Base-by-base conservation (phyloP, 2,113 vertebrate species). In the Scytalopus superciliaris region DNA sequence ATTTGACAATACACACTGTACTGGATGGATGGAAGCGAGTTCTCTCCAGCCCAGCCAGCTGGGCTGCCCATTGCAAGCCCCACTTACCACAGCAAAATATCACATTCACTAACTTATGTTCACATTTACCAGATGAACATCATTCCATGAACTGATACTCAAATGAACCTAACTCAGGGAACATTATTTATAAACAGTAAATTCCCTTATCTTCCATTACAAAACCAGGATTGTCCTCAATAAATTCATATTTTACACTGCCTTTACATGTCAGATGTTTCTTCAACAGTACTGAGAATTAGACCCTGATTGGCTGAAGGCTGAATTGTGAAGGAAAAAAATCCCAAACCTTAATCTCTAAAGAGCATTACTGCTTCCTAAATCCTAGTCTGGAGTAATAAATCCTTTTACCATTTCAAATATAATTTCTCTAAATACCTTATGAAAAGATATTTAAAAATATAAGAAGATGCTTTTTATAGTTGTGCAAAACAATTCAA, bases 311-410 rank as follows among this genome's bases (percentile, higher is more conserved):
- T 81, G 68, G 16, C 30, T 70, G 28, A 94, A 95, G 16, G 39
- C 2, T 13, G 37, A 92, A 74, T 79, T 52, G 37, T 28, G 23
- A 89, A 49, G 22, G 8, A 64, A 93, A 73, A 56, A 49, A n/a
- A 33, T 1, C 6, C 4, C 52, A 52, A 85, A 35, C 5, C 3
- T 27, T 90, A 84, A 94, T 69, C 75, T 92, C 88, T 75, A 73
- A 91, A 95, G 28, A 90, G 31, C 50, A 95, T 96, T 95, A 80
- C 39, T 79, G 28, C 52, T 89, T 94, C 64, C 28, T 78, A 88
- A 86, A 91, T 50, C n/a, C 37, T 47, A 72, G 52, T 40, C 42
- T 66, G 31, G 22, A 64, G 44, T 87, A 90, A 80, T 47, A 90
- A 84, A 92, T 74, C 45, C 28, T 73, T 63, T 93, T 56, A 84